Evolutionary conservation across 1,140 invertebrate genomes (phyloP).

Genomic region (Bombus difficillimus): DNA sequence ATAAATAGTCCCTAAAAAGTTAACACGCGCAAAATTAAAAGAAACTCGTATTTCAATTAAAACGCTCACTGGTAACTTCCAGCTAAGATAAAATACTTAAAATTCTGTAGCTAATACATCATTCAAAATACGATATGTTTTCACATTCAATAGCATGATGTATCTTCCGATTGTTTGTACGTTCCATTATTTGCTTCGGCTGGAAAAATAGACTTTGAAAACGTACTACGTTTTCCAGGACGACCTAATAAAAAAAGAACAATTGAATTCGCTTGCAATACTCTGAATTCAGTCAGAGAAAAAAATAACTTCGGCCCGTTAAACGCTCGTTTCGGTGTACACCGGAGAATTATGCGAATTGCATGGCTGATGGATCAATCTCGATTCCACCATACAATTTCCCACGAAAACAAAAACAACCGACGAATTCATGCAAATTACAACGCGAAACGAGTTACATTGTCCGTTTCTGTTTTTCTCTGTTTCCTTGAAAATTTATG

Average conservation of each 20-base stretch:
- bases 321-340: not conserved
- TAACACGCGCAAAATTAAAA: too few relatives aligned
- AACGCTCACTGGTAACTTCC: not conserved
- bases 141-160: not conserved
- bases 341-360: not conserved
- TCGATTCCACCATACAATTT: not conserved
- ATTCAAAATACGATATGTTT: not conserved
- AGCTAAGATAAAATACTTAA: not conserved
- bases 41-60: not conserved
- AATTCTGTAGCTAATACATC: not conserved
- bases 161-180: not conserved
- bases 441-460: slow-evolving; percentile 12
- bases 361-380: not conserved
- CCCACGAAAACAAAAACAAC: not conserved
- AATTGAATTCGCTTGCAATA: not conserved
- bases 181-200: not conserved
- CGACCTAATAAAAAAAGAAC: not conserved
- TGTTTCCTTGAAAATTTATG: not conserved
- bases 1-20: too few relatives aligned
- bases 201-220: not conserved
- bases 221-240: not conserved
- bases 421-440: not conserved
- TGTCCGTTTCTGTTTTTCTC: not conserved
- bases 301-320: not conserved
- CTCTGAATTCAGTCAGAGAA: not conserved